Base-by-base conservation (phyloP, 2,113 vertebrate genomes). In the Ctenomys sociabilis region DNA sequence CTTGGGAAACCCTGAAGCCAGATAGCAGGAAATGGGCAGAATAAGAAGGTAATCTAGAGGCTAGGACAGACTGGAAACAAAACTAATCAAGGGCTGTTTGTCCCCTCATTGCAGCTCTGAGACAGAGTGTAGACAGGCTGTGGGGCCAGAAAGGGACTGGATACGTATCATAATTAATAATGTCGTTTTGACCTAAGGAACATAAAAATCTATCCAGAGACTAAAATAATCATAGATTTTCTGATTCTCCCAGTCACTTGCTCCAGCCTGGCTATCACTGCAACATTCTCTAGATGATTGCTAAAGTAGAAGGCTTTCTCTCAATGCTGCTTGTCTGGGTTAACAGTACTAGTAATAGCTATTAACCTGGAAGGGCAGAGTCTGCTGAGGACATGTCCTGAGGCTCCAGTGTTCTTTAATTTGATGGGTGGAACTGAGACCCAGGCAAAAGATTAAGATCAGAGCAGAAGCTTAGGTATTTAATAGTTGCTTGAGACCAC, bases 81-180 rank as follows among this genome's bases (percentile, higher is more conserved):
- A 95, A 84, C 59, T 32, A 32, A 8, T 5, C 26, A 28, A 30
- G 86, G 68, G 57, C 8, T 37, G 52, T 2, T 28, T 54, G 5
- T 54, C n/a, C 57, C n/a, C 5, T 16, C 43, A 83, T 16, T 52
- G 95, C 45, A 49, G 8, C 19, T 84, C 26, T 68, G 72, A 68
- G 49, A 40, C 7, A 21, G 40, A 43, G 32, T 45, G 8, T 82
- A 90, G 63, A 72, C 4, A 45, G 28, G 30, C 0, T 40, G 64
- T 14, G 26, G 49, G 28, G 11, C 26, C 8, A 17, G 40, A 63
- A n/a, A 35, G 45, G 40, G 26, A 68, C 14, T 13, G 11, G 17
- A 24, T 5, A 17, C 0, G 0, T 35, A 12, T 35, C 59, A 40
- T 57, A 26, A 10, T 8, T 63, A 35, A 7, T 5, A 43, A 14